Evolutionary conservation across 2,797 vertebrate genomes (phyloP).

Genomic region (Lagodon rhomboides): DNA sequence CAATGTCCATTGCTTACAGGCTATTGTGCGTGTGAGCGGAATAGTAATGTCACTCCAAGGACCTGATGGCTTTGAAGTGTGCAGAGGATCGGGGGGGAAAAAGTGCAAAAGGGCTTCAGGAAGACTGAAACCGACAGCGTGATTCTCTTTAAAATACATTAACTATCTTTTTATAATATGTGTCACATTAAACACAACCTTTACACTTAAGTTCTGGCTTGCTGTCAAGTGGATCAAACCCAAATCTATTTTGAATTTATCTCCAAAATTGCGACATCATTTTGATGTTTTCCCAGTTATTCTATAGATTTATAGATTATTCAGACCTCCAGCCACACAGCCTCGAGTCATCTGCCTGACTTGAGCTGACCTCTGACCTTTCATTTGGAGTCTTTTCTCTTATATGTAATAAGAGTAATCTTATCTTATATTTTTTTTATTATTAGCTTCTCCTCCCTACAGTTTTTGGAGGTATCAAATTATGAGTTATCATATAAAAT

Average conservation of each 20-base stretch:
- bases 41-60: conserved; percentile 74
- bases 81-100: conserved; percentile 37
- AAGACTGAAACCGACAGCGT: conserved; percentile 18
- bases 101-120: conserved; percentile 38
- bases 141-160: not conserved
- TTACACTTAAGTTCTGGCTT: not conserved
- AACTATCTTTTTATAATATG: not conserved
- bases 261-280: not conserved
- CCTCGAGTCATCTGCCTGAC: not conserved
- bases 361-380: not conserved
- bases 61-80: conserved; percentile 73
- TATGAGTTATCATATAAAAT: not conserved
- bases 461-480: not conserved
- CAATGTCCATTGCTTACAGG: conserved; percentile 76
- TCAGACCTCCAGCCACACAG: not conserved
- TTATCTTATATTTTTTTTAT: too few relatives aligned
- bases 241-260: not conserved
- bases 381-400: too few relatives aligned
- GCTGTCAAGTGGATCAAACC: not conserved
- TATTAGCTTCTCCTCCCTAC: not conserved
- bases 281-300: too few relatives aligned
- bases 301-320: too few relatives aligned
- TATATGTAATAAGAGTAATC: too few relatives aligned
- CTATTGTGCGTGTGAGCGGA: conserved; percentile 71
- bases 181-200: too few relatives aligned